Conservation (phyloP, 2,113 vertebrate species). For the Ifrita kowaldi region DNA sequence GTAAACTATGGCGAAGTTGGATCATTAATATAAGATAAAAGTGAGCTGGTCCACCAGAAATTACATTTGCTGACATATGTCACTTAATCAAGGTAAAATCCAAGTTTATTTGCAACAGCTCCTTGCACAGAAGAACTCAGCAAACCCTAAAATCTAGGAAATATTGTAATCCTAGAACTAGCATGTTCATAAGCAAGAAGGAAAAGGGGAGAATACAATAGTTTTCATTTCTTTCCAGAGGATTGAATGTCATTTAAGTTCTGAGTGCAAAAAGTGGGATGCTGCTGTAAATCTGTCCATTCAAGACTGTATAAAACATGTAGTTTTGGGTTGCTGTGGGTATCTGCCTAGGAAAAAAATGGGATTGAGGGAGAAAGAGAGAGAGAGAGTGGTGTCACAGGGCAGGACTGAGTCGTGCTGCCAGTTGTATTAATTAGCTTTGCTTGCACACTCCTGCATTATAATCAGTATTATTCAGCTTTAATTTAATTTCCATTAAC, state of each 20-base stretch:
- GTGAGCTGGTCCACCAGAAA: neutral
- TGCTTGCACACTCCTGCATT: neutral
- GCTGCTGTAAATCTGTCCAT: neutral
- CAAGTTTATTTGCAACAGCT: neutral
- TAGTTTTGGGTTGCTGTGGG: neutral
- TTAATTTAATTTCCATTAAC: constrained; percentile 42
- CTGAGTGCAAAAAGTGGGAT: neutral
- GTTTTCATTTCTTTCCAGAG: neutral
- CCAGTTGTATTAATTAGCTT: neutral
- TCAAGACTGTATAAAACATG: neutral
- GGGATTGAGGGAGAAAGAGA: neutral
- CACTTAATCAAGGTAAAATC: neutral
- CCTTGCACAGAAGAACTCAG: neutral
- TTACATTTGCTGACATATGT: neutral
- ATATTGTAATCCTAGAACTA: neutral
- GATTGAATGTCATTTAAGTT: neutral
- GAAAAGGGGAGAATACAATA: neutral
- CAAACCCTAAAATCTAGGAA: neutral
- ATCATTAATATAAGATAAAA: neutral
- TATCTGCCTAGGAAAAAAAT: neutral
- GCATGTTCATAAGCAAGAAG: neutral
- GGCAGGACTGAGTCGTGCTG: neutral
- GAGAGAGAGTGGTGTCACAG: neutral
- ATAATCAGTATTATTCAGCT: neutral
- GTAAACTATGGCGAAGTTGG: neutral